These are phyloP conservation scores for Hypomecis punctinalis DNA, from an alignment of 2,888 invertebrate species.

Conservation along the genomic window DNA sequence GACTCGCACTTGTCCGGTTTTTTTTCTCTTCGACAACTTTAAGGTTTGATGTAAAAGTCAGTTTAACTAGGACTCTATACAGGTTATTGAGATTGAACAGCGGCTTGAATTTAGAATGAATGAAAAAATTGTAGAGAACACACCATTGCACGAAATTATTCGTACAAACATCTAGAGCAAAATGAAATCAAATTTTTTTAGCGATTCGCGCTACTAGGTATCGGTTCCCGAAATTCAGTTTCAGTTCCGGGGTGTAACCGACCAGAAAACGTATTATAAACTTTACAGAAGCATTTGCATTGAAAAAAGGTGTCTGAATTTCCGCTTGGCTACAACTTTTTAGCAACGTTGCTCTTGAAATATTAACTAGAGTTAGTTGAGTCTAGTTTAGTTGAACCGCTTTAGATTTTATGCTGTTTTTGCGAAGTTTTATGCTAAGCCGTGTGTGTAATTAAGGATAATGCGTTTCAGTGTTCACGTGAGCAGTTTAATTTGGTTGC, in stretches of 20 bases:
- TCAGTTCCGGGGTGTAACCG: conserved; percentile 12
- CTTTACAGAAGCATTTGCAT: conserved; percentile 24
- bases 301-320: conserved; percentile 25
- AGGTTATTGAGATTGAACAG: too few relatives aligned
- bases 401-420: conserved; percentile 7
- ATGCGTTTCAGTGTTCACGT: neutral
- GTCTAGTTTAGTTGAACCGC: too few relatives aligned
- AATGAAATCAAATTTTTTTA: conserved; percentile 24
- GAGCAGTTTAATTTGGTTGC: neutral
- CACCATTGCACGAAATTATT: neutral
- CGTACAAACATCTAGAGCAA: conserved; percentile 2
- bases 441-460: neutral
- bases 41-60: too few relatives aligned
- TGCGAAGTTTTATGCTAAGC: neutral
- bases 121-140: too few relatives aligned
- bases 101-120: too few relatives aligned
- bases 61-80: too few relatives aligned
- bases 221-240: conserved; percentile 19
- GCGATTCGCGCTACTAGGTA: conserved; percentile 1
- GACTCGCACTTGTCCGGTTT: too few relatives aligned
- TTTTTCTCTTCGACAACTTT: too few relatives aligned
- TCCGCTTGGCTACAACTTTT: conserved; percentile 19
- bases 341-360: conserved; percentile 11
- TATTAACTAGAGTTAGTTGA: conserved; percentile 15
- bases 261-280: conserved; percentile 28